phyloP scores from a whole-genome alignment of 2,888 invertebrate genomes.

The Acanthosoma haemorrhoidale region DNA sequence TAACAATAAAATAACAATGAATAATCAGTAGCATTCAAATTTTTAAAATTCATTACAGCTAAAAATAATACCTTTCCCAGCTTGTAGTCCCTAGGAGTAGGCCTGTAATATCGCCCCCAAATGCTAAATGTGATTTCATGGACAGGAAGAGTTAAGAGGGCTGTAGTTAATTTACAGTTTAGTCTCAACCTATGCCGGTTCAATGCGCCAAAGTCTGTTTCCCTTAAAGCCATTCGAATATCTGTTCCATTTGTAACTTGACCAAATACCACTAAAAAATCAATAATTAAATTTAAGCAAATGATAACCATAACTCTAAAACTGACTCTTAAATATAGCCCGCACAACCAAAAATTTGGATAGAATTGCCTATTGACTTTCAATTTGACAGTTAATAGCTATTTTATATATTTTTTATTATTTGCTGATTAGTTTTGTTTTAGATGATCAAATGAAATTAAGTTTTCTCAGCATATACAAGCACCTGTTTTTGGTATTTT shows the following conservation, averaged over 20 bases:
- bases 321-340: too few relatives aligned
- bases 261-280: constrained; percentile 14
- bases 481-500: too few relatives aligned
- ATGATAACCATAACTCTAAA: too few relatives aligned
- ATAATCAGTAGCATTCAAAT: not conserved
- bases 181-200: constrained; percentile 13
- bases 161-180: constrained; percentile 5
- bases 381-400: too few relatives aligned
- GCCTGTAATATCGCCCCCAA: constrained; percentile 34
- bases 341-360: too few relatives aligned
- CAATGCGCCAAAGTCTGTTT: constrained; percentile 11
- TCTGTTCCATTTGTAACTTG: constrained; percentile 1
- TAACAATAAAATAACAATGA: not conserved
- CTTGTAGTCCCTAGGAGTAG: constrained; percentile 33
- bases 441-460: too few relatives aligned
- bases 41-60: not conserved
- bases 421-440: too few relatives aligned
- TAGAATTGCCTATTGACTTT: too few relatives aligned
- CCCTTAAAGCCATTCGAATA: constrained; percentile 6
- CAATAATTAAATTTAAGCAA: not conserved
- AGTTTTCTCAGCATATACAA: too few relatives aligned
- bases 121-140: constrained; percentile 30
- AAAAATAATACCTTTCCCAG: constrained; percentile 32
- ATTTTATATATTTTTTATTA: too few relatives aligned
- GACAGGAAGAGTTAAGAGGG: constrained; percentile 23